Conservation (phyloP, 2,888 invertebrate species). For the Lasioglossum lativentre region DNA sequence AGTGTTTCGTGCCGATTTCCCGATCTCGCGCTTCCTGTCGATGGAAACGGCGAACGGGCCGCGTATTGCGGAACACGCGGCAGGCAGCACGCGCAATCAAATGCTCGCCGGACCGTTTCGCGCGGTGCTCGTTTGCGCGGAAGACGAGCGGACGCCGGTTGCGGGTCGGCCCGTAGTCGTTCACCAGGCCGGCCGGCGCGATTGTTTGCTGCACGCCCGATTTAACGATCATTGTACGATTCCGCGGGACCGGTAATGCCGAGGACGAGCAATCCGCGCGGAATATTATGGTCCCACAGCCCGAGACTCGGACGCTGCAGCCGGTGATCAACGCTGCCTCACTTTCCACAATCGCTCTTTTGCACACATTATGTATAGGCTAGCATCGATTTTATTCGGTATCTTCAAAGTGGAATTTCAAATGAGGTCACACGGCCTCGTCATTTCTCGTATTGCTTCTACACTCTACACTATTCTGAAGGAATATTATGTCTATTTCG, state of each 20-base stretch:
- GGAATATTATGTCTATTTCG: background rate
- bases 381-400: too few relatives aligned
- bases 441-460: background rate
- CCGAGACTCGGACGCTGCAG: constrained; percentile 40
- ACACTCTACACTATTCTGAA: background rate
- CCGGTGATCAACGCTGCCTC: constrained; percentile 16
- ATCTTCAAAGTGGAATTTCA: background rate
- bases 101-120: constrained; percentile 81
- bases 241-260: constrained; percentile 65
- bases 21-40: constrained; percentile 70
- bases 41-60: constrained; percentile 55
- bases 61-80: constrained; percentile 74
- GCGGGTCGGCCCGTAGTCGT: constrained; percentile 65
- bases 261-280: constrained; percentile 64
- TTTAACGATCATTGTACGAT: constrained; percentile 83
- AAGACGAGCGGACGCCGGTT: constrained; percentile 80
- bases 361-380: background rate
- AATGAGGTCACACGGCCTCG: background rate
- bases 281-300: constrained; percentile 78
- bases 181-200: constrained; percentile 56
- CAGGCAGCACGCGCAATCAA: constrained; percentile 83
- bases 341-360: constrained; percentile 14
- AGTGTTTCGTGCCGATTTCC: constrained; percentile 61
- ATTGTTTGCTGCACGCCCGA: constrained; percentile 84
- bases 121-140: constrained; percentile 82